phyloP scores from a whole-genome alignment of 2,113 vertebrate species.

The Prietella phreatophila region DNA sequence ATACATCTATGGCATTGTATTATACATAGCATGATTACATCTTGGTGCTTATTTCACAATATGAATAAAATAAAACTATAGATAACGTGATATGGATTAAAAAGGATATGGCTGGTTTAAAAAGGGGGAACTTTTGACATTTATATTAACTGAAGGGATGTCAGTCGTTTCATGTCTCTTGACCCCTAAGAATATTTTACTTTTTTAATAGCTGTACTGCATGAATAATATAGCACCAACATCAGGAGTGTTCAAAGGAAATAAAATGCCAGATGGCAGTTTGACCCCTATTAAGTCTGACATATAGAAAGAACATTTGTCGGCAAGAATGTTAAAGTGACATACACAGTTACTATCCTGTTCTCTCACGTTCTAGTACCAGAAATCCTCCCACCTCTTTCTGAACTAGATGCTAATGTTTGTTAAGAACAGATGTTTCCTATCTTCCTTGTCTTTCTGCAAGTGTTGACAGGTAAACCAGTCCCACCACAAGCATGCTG shows the following conservation, averaged over 20 bases:
- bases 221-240: not conserved
- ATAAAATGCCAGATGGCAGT: conserved; percentile 1
- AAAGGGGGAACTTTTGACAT: not conserved
- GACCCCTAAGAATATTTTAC: not conserved
- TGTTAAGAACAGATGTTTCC: conserved; percentile 35
- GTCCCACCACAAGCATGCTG: conserved; percentile 22
- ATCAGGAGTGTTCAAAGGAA: not conserved
- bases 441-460: conserved; percentile 10
- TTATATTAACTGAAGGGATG: not conserved
- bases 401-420: not conserved
- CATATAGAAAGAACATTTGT: conserved; percentile 17
- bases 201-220: not conserved
- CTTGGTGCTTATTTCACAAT: not conserved
- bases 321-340: conserved; percentile 10
- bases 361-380: not conserved
- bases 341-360: not conserved
- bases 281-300: conserved; percentile 16
- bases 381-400: not conserved
- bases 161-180: not conserved
- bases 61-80: not conserved
- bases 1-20: not conserved
- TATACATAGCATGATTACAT: not conserved
- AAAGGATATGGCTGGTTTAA: not conserved
- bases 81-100: not conserved
- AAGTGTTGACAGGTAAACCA: conserved; percentile 31